Evolutionary conservation across 2,113 vertebrate genomes (phyloP).

Genomic region (Oreochromis niloticus): DNA sequence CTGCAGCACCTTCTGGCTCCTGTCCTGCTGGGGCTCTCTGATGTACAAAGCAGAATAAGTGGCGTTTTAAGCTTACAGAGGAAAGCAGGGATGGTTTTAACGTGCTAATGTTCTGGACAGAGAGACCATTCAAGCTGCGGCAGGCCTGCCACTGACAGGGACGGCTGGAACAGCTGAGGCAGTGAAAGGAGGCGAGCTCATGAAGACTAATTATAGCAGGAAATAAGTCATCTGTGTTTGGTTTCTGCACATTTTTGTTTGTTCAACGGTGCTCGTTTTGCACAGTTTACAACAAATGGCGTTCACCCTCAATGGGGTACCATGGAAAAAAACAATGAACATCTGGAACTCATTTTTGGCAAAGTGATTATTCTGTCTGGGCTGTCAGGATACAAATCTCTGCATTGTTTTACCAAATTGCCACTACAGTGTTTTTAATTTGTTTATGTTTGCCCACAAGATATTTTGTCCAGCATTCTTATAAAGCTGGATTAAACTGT

Average conservation of each 20-base stretch:
- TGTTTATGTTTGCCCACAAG: not conserved
- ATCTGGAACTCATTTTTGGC: constrained; percentile 64
- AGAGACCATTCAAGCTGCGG: not conserved
- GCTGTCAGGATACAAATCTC: constrained; percentile 28
- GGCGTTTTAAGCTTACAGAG: not conserved
- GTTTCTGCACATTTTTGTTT: constrained; percentile 20
- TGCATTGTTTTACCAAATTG: constrained; percentile 14
- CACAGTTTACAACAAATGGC: constrained; percentile 39
- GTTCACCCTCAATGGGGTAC: constrained; percentile 26
- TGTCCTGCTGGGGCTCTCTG: not conserved
- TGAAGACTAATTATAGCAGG: constrained; percentile 21
- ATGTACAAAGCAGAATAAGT: not conserved
- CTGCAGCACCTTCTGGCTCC: not conserved
- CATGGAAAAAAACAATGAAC: constrained; percentile 17
- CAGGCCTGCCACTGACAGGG: not conserved
- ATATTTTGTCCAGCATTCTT: not conserved
- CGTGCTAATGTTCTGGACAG: not conserved
- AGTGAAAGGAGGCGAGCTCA: constrained; percentile 9
- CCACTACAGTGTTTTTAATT: not conserved
- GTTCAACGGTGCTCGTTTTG: constrained; percentile 18
- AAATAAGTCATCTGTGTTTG: constrained; percentile 10
- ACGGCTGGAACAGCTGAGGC: constrained; percentile 19
- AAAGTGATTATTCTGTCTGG: constrained; percentile 55
- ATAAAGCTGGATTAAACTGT: not conserved
- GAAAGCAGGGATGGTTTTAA: not conserved